Evolutionary conservation across 1,140 invertebrate species (phyloP).

Genomic region (Andricus grossulariae): DNA sequence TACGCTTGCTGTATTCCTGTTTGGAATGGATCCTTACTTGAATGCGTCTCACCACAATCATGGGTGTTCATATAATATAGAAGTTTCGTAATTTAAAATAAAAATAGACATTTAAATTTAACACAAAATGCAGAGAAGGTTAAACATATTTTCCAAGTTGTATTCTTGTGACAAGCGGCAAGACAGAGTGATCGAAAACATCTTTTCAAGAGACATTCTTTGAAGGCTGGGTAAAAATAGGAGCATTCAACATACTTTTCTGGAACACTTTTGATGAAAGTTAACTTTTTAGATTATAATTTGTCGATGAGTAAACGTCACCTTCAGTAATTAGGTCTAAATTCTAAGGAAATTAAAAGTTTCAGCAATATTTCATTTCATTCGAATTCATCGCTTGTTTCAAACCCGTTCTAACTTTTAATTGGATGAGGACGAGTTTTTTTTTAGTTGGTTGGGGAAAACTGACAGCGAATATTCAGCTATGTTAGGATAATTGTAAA

Average conservation of each 20-base stretch:
- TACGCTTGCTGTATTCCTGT: neutral
- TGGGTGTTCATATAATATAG: neutral
- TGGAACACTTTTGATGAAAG: too few species aligned
- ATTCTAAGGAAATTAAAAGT: neutral
- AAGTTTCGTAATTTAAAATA: too few species aligned
- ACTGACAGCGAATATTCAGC: constrained; percentile 24
- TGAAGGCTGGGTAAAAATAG: too few species aligned
- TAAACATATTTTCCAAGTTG: too few species aligned
- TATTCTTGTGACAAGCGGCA: too few species aligned
- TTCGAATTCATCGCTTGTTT: constrained; percentile 14
- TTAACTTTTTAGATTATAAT: too few species aligned
- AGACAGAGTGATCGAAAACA: too few species aligned
- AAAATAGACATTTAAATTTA: too few species aligned
- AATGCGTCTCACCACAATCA: neutral
- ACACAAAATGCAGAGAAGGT: too few species aligned
- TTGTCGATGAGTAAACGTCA: neutral
- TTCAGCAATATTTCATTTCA: constrained; percentile 1
- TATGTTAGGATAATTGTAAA: constrained; percentile 25
- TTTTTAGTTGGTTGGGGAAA: constrained; percentile 9
- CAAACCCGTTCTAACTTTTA: constrained; percentile 13
- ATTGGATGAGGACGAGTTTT: constrained; percentile 12
- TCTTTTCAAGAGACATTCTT: too few species aligned
- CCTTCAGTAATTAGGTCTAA: neutral
- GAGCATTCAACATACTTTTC: too few species aligned
- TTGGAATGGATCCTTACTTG: neutral